Evolutionary conservation across 2,797 vertebrate species (phyloP), one percentile per base, ranked within the genome.

Genomic region (Mormyrops boulengeri): DNA sequence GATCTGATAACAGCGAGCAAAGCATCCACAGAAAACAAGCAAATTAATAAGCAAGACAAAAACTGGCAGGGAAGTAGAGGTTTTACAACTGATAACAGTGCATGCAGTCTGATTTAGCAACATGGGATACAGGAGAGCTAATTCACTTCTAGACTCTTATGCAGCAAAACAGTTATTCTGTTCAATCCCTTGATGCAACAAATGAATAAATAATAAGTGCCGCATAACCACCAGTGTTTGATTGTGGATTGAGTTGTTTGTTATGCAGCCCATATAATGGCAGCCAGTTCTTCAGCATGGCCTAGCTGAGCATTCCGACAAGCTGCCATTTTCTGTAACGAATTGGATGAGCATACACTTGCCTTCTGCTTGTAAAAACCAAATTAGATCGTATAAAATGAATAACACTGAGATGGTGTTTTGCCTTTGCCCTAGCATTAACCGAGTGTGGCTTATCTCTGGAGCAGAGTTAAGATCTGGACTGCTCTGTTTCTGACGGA

Each of bases 331-430:
- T 6, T 88, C 41, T 82, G 7, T 82, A 82, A 82, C 17, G 38
- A 82, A 47, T 82, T 82, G 77, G 77, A 82, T 82, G 77, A 82
- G 77, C 30, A 73, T 85, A 9, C 80, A 50, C 80, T 82, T 85
- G 49, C 49, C 50, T 85, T 85, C 84, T 49, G 84, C 84, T 47
- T 82, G 38, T 82, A 47, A 47, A 44, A 47, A 82, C 41, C 77
- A 47, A 82, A n/a, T 82, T n/a, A 47, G 77, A n/a, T 82, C 2
- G 4, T 47, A 82, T 47, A 82, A n/a, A 47, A n/a, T 41, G 77
- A 44, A 44, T 44, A 82, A 82, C 2, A 80, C 44, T 44, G 17
- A 4, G 17, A 44, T 80, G 12, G 69, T 38, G 73, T 80, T 80
- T 80, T 80, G 73, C 38, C 77, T 82, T 80, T 44, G 19, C 4